Conservation (phyloP, 2,888 invertebrate species). For the Hypolimnas misippus region DNA sequence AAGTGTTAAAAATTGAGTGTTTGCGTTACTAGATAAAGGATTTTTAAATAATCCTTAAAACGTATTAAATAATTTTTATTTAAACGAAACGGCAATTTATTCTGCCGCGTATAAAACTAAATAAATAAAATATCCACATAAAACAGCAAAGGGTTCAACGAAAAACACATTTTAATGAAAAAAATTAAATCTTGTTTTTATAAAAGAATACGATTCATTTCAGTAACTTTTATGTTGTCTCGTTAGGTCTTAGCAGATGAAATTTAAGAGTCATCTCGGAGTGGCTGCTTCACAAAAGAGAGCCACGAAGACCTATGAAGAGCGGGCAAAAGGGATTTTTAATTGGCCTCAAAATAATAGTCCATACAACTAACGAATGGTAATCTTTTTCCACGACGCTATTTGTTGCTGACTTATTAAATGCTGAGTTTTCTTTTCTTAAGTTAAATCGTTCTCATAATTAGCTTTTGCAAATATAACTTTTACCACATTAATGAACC, state of each 20-base stretch:
- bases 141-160: background rate
- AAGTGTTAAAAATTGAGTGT: no score
- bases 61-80: no score
- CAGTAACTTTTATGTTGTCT: slow-evolving; percentile 57
- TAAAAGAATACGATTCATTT: slow-evolving; percentile 35
- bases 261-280: slow-evolving; percentile 70
- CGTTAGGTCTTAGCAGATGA: slow-evolving; percentile 67
- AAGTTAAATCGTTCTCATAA: slow-evolving; percentile 5
- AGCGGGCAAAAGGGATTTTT: slow-evolving; percentile 70
- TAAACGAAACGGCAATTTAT: slow-evolving; percentile 13
- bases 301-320: slow-evolving; percentile 60
- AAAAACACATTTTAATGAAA: slow-evolving; percentile 8
- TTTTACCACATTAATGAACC: slow-evolving; percentile 3
- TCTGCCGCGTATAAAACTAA: background rate
- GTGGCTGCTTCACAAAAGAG: slow-evolving; percentile 65
- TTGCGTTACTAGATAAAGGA: no score
- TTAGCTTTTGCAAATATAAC: slow-evolving; percentile 7
- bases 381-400: slow-evolving; percentile 21
- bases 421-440: slow-evolving; percentile 6
- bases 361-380: slow-evolving; percentile 28
- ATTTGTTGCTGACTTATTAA: slow-evolving; percentile 17
- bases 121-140: background rate
- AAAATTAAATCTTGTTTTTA: slow-evolving; percentile 12
- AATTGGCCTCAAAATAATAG: slow-evolving; percentile 76
- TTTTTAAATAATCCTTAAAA: no score